Percentiles rank a stretch among this genome's conserved stretches.
phyloP scores from a whole-genome alignment of 2,113 vertebrate genomes.

The Epinephelus fuscoguttatus region DNA sequence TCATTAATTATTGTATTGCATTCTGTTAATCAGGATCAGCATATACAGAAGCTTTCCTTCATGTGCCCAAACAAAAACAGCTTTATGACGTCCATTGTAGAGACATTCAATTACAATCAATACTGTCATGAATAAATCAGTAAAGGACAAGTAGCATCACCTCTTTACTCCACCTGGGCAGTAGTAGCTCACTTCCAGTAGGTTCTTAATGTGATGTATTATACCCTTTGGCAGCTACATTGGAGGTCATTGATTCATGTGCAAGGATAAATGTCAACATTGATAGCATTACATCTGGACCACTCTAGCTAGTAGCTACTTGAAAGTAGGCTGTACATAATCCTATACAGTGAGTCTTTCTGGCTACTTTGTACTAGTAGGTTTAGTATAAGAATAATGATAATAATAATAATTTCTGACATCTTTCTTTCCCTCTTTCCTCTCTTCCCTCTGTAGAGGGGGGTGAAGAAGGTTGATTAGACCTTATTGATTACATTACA shows the following conservation, averaged over 20 bases:
- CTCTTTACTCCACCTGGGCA: background rate
- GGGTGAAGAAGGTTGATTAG: too few species aligned
- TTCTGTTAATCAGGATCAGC: background rate
- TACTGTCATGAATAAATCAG: background rate
- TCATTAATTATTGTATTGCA: background rate
- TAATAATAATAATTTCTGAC: too few species aligned
- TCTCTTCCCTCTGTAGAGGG: too few species aligned
- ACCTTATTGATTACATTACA: too few species aligned
- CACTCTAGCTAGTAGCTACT: too few species aligned
- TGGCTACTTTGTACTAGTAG: too few species aligned
- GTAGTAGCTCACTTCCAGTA: background rate
- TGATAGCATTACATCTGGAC: background rate
- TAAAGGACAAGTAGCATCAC: background rate
- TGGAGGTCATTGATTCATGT: conserved; percentile 8
- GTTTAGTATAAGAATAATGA: too few species aligned
- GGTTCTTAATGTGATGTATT: conserved; percentile 28
- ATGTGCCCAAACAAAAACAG: background rate
- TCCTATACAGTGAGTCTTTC: too few species aligned
- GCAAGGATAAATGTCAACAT: conserved; percentile 37
- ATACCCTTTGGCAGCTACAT: background rate
- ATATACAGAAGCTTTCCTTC: background rate
- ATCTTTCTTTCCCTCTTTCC: too few species aligned
- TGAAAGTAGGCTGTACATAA: too few species aligned
- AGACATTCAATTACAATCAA: background rate
- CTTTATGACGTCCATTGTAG: background rate